Evolutionary conservation across 2,797 vertebrate genomes (phyloP), one percentile per base, ranked within the genome.

Genomic region (Etheostoma nigrum): DNA sequence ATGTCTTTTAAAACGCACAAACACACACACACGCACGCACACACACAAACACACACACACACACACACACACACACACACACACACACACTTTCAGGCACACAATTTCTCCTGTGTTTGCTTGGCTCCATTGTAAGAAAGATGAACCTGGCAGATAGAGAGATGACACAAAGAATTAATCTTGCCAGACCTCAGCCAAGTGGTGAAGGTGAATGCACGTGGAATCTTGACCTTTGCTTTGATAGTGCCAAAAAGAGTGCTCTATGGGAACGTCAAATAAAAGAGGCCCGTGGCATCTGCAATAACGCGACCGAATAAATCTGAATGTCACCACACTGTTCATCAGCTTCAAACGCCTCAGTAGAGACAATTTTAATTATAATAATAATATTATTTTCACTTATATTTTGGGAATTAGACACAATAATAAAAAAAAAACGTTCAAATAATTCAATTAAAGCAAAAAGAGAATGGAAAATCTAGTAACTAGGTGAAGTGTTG

Each of bases 121-220:
- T 87, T 79, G 75, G 83, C 80, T 81, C 89, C 86, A 89, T 94
- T 95, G 92, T 94, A 88, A 89, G 84, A 77, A 78, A 71, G 86
- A 92, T 92, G 79, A 91, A 90, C 83, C 90, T 83, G 66, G 85
- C 84, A 78, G 79, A 82, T 73, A 76, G 61, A 83, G 58, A 77
- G 70, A 82, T 27, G 84, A 86, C 87, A 90, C 53, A 94, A 94
- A 94, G 89, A 91, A 91, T 91, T 91, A 87, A 93, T 94, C 89
- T 92, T 91, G 89, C 82, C 89, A 92, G 91, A 92, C 91, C 88
- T 89, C 86, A 90, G 88, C 91, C 89, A 92, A 92, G 89, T 91
- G 88, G 87, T 82, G 78, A 92, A 90, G 91, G 86, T 91, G 84
- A 92, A 91, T 83, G 81, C 83, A 76, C 72, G 82, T 88, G 79